These are phyloP conservation scores for Myotis davidii DNA, from an alignment of 2,113 vertebrate genomes.

Conservation along the genomic window DNA sequence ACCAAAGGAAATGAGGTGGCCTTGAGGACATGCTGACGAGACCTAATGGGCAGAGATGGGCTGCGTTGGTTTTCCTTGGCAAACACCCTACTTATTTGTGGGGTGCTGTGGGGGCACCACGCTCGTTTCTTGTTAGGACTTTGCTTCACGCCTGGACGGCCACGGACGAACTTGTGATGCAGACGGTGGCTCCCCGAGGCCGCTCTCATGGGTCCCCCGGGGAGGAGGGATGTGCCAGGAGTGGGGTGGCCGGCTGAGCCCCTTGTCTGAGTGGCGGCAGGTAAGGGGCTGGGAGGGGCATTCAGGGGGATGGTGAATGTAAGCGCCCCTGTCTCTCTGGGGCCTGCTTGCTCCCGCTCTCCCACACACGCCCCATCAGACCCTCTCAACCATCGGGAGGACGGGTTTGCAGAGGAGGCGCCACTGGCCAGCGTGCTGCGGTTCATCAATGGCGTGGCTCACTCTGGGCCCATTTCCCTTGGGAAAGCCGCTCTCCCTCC, in stretches of 20 bases:
- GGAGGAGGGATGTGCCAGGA: accelerated
- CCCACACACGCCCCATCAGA: accelerated
- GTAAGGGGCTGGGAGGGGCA: no score
- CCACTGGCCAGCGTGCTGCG: accelerated
- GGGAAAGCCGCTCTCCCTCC: neutral
- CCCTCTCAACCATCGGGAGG: accelerated
- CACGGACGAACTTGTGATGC: accelerated
- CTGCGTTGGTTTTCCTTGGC: neutral
- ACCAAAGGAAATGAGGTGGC: constrained; percentile 43
- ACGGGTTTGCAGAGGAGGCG: neutral
- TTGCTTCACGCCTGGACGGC: constrained; percentile 10
- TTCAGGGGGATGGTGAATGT: accelerated
- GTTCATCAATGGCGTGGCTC: neutral
- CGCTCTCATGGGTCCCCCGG: neutral
- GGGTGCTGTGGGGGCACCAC: neutral
- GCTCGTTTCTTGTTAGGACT: constrained; percentile 50
- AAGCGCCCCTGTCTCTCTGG: accelerated
- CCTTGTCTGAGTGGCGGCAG: neutral
- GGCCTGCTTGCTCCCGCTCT: accelerated
- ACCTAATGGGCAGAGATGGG: constrained; percentile 44
- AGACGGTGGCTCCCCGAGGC: neutral
- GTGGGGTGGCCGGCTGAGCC: neutral
- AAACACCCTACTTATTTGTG: constrained; percentile 53
- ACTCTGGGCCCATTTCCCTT: neutral
- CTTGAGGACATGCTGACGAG: neutral